Conservation (phyloP, 1,140 invertebrate genomes). For the Megalonaias nervosa region DNA sequence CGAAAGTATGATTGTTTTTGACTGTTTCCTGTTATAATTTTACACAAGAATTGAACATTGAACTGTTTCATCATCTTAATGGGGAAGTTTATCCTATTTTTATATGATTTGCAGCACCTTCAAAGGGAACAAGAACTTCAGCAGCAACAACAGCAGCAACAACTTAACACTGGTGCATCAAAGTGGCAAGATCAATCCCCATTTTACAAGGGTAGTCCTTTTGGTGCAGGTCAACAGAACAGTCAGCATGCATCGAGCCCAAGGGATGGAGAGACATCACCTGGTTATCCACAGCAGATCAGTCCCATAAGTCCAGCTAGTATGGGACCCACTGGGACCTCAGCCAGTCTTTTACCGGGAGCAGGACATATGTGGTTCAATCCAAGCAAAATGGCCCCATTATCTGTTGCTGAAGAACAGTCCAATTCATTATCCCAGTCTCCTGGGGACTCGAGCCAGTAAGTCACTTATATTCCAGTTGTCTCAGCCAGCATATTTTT, state of each 20-base stretch:
- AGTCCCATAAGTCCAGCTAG: constrained; percentile 53
- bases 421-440: too few relatives aligned
- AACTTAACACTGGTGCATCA: neutral
- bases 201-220: constrained; percentile 35
- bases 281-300: constrained; percentile 52
- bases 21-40: too few relatives aligned
- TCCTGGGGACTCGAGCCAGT: too few relatives aligned
- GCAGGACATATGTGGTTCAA: constrained; percentile 6
- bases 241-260: constrained; percentile 55
- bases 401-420: too few relatives aligned
- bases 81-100: too few relatives aligned
- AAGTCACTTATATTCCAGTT: too few relatives aligned
- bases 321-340: neutral
- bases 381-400: neutral
- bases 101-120: too few relatives aligned
- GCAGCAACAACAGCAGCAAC: constrained; percentile 32
- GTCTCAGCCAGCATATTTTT: too few relatives aligned
- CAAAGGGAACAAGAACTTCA: neutral
- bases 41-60: too few relatives aligned
- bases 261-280: constrained; percentile 46
- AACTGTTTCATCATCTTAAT: too few relatives aligned
- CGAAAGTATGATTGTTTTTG: too few relatives aligned
- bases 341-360: neutral
- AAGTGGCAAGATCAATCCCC: neutral
- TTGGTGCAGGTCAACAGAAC: constrained; percentile 66